Evolutionary conservation across 2,888 invertebrate species (phyloP).

Genomic region (Artemia sp.): DNA sequence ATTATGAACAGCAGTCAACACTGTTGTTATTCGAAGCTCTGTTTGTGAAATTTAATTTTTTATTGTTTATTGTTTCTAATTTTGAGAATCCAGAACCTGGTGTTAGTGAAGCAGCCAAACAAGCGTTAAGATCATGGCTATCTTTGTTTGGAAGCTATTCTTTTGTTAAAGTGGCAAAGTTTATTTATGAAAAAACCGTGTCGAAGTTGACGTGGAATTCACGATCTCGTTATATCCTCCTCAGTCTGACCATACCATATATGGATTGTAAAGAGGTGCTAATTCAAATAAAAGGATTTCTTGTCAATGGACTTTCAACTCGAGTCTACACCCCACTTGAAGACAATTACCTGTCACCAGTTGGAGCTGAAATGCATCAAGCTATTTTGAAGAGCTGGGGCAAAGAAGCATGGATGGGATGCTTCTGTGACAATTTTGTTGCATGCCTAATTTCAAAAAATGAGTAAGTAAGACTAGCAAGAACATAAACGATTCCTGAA

Average conservation of each 20-base stretch:
- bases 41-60: neutral
- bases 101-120: neutral
- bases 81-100: neutral
- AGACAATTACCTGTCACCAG: constrained; percentile 1
- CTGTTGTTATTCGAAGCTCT: neutral
- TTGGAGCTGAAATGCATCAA: constrained; percentile 4
- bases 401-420: neutral
- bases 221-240: constrained; percentile 8
- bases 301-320: neutral
- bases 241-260: neutral
- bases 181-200: neutral
- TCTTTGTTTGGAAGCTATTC: neutral
- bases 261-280: neutral
- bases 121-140: neutral
- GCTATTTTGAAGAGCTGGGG: constrained; percentile 7
- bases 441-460: neutral
- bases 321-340: neutral
- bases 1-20: neutral
- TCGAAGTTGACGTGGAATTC: neutral
- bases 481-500: no score
- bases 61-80: neutral
- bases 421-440: neutral
- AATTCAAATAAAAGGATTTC: neutral
- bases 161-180: neutral
- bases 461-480: neutral